Percentiles rank a stretch among this genome's conserved stretches.
Conservation (phyloP, 2,888 invertebrate species). For the Dolomedes plantarius region DNA sequence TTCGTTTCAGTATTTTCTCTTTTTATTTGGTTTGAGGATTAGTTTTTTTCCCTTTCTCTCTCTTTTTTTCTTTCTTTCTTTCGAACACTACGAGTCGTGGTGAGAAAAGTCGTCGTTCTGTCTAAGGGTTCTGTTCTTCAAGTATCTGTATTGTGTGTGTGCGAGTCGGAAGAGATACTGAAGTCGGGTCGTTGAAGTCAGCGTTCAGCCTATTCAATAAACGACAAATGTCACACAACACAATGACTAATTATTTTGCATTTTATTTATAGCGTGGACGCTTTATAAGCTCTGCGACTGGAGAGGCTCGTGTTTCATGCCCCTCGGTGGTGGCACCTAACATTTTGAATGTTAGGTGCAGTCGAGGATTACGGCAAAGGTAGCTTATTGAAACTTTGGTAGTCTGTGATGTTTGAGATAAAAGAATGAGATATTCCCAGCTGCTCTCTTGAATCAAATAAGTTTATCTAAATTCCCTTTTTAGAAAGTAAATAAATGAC, state of each 20-base stretch:
- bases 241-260: conserved; percentile 4
- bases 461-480: no score
- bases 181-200: neutral
- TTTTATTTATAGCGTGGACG: neutral
- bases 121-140: neutral
- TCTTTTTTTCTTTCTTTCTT: no score
- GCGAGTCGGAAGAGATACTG: neutral
- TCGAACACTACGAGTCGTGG: neutral
- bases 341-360: no score
- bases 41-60: conserved; percentile 4
- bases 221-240: neutral
- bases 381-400: no score
- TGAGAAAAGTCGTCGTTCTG: neutral
- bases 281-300: no score
- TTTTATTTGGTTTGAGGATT: conserved; percentile 1
- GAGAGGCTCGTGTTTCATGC: no score
- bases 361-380: no score
- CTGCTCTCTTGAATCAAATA: no score
- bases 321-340: no score
- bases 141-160: conserved; percentile 22
- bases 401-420: no score
- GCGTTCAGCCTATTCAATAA: neutral
- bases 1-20: conserved; percentile 2
- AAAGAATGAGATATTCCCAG: no score
- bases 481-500: no score